These are phyloP conservation scores for Sweltsa coloradensis DNA, from an alignment of 1,140 invertebrate species.

Conservation along the genomic window DNA sequence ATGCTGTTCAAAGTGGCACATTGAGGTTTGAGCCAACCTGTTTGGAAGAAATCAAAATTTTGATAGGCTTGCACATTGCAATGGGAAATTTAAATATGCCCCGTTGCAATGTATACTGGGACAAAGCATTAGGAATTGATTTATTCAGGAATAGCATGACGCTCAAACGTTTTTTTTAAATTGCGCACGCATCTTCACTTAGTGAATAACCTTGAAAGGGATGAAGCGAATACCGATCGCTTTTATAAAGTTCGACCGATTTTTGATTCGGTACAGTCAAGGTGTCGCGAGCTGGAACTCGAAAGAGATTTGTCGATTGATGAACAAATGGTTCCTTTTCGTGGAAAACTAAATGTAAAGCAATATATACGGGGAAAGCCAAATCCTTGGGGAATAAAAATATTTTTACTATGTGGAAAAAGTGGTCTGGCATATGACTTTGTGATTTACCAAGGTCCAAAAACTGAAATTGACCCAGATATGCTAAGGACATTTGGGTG, in stretches of 20 bases:
- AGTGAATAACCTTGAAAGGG: conserved; percentile 10
- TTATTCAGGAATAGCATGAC: conserved; percentile 6
- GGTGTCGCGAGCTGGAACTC: conserved; percentile 5
- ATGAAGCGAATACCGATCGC: conserved; percentile 1
- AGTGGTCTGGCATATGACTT: conserved; percentile 14
- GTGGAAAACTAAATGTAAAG: conserved; percentile 3
- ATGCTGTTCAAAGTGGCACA: not conserved
- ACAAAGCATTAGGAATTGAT: not conserved
- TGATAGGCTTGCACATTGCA: conserved; percentile 12
- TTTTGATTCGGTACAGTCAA: not conserved
- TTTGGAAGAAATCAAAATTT: conserved; percentile 10
- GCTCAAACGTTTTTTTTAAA: conserved; percentile 10
- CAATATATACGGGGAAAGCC: conserved; percentile 13
- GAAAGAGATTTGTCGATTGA: conserved; percentile 15
- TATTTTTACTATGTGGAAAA: conserved; percentile 2
- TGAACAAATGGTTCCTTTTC: conserved; percentile 12
- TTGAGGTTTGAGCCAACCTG: not conserved
- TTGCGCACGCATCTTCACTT: conserved; percentile 13
- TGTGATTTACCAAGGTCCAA: conserved; percentile 13
- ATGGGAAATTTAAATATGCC: conserved; percentile 12
- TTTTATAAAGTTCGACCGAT: conserved; percentile 18
- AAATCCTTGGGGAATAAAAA: conserved; percentile 11
- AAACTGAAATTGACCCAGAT: not conserved
- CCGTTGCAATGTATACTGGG: conserved; percentile 11
- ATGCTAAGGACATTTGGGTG: conserved; percentile 7